These are phyloP conservation scores for Adelognathus sp. DNA, from an alignment of 2,888 invertebrate genomes.

Conservation along the genomic window DNA sequence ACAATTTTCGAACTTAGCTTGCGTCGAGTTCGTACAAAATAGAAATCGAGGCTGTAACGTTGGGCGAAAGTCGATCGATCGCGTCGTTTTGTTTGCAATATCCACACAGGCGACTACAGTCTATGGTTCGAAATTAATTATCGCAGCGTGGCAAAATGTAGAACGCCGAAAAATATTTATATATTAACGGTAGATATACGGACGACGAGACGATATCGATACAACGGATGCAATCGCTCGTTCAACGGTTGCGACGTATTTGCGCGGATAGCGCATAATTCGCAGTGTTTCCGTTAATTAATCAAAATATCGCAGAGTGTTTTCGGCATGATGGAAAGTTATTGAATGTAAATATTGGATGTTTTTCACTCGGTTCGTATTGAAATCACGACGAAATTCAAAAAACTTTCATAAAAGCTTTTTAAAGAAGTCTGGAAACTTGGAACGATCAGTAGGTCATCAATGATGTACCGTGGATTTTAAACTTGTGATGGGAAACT, in stretches of 20 bases:
- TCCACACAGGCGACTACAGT: not conserved
- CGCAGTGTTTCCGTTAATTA: constrained; percentile 12
- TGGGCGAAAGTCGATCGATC: not conserved
- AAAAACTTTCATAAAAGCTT: not conserved
- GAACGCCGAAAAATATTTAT: constrained; percentile 19
- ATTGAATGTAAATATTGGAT: not conserved
- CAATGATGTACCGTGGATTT: too few species aligned
- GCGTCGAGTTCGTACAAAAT: too few species aligned
- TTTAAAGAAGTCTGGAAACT: not conserved
- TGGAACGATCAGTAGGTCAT: too few species aligned
- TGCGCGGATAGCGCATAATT: constrained; percentile 14
- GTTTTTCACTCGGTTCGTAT: too few species aligned
- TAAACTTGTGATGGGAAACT: too few species aligned
- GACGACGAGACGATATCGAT: constrained; percentile 12
- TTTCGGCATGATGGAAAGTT: not conserved
- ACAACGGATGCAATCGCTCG: not conserved
- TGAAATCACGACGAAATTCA: not conserved
- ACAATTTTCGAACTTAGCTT: too few species aligned
- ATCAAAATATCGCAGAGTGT: not conserved
- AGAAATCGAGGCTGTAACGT: not conserved
- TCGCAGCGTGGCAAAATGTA: constrained; percentile 2
- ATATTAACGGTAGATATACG: not conserved
- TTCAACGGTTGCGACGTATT: not conserved
- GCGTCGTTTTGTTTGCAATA: not conserved
- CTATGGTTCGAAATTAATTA: constrained; percentile 6